Conservation (phyloP, 2,797 vertebrate species). For the Acanthurus tractus region DNA sequence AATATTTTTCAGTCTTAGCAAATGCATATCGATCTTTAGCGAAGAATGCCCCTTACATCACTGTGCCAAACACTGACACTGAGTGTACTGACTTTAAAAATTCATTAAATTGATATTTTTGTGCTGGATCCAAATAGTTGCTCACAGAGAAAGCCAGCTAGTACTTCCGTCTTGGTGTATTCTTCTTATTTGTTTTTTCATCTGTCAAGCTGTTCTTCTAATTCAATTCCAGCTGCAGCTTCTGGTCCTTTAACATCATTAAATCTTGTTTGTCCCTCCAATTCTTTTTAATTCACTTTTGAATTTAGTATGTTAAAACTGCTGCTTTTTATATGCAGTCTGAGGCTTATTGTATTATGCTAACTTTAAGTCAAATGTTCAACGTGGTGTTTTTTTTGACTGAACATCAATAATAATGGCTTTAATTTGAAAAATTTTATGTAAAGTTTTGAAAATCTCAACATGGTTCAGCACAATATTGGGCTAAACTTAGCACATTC, state of each 20-base stretch:
- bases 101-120: conserved; percentile 6
- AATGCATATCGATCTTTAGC: conserved; percentile 24
- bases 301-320: too few relatives aligned
- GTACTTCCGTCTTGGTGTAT: background rate
- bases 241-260: background rate
- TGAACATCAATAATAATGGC: background rate
- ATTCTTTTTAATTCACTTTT: background rate
- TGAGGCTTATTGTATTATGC: too few relatives aligned
- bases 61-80: conserved; percentile 8
- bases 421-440: background rate
- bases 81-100: conserved; percentile 14
- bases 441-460: background rate
- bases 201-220: background rate
- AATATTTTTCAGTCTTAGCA: conserved; percentile 24
- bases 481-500: background rate
- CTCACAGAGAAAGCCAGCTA: background rate
- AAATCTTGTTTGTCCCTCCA: background rate
- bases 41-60: conserved; percentile 16
- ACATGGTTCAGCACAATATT: background rate
- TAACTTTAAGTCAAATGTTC: background rate
- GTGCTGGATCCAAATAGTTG: conserved; percentile 4
- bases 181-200: conserved; percentile 5
- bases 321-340: too few relatives aligned
- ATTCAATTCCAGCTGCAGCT: background rate
- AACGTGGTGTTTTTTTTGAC: background rate